A percentile compares a stretch with the other conserved stretches of the same genome.
These are phyloP conservation scores for Eospalax fontanierii DNA, from an alignment of 2,797 vertebrate genomes.

Conservation along the genomic window DNA sequence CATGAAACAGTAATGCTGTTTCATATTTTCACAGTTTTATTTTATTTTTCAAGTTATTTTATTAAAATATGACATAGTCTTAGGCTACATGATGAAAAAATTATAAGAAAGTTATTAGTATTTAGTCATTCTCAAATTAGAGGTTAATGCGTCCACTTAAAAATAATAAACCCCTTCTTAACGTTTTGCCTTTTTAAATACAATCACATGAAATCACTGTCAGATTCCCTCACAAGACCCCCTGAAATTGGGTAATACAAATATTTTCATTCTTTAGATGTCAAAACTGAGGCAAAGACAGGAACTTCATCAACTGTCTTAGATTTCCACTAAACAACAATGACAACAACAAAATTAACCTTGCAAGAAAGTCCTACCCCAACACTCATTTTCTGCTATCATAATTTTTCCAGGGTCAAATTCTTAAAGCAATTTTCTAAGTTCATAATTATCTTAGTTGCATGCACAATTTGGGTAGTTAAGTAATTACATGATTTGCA, in stretches of 20 bases:
- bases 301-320: conserved; percentile 66
- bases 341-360: conserved; percentile 75
- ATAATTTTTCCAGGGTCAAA: conserved; percentile 82
- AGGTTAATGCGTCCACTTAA: neutral
- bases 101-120: conserved; percentile 11
- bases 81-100: neutral
- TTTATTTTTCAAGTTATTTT: conserved; percentile 33
- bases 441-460: conserved; percentile 84
- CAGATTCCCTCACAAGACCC: neutral
- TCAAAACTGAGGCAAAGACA: conserved; percentile 66
- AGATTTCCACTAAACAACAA: conserved; percentile 64
- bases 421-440: conserved; percentile 83
- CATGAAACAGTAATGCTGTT: neutral
- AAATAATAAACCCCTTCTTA: conserved; percentile 9
- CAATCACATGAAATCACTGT: neutral
- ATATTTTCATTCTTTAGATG: conserved; percentile 75
- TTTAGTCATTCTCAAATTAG: conserved; percentile 43
- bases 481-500: conserved; percentile 86
- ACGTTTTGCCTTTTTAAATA: neutral
- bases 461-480: conserved; percentile 86
- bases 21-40: conserved; percentile 29
- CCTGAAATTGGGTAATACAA: conserved; percentile 40
- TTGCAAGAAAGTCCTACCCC: conserved; percentile 75
- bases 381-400: conserved; percentile 80
- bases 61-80: neutral